Percentiles rank a stretch among this genome's conserved stretches.
phyloP scores from a whole-genome alignment of 2,113 vertebrate genomes.

The Diphyllodes magnificus region DNA sequence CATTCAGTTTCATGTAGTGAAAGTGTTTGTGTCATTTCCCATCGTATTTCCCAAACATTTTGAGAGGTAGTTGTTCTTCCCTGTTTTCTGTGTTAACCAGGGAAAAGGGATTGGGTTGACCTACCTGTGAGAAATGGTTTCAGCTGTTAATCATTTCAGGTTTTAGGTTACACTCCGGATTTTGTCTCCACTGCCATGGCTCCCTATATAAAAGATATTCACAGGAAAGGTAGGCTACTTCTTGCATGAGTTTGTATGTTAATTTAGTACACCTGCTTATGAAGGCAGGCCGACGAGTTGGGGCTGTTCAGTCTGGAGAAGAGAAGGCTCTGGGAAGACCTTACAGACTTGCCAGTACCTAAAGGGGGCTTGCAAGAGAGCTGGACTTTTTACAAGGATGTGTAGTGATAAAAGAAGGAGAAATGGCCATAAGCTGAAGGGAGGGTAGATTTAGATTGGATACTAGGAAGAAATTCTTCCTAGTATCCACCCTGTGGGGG shows the following conservation, averaged over 20 bases:
- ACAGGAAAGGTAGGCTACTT: conserved; percentile 73
- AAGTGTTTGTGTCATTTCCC: rapidly evolving
- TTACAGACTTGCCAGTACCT: neutral
- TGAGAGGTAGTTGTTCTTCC: neutral
- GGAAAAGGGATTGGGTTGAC: neutral
- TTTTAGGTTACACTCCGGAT: conserved; percentile 80
- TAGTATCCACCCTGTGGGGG: too few species aligned
- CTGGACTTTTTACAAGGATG: neutral
- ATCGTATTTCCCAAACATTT: rapidly evolving
- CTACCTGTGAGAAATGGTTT: neutral
- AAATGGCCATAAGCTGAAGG: neutral
- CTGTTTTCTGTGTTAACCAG: neutral
- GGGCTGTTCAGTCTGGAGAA: too few species aligned
- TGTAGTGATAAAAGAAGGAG: neutral
- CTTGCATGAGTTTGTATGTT: neutral
- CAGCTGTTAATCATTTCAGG: conserved; percentile 63
- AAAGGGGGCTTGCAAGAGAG: neutral
- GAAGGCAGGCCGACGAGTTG: neutral
- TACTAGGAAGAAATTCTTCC: neutral
- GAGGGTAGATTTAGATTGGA: neutral
- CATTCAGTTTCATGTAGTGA: rapidly evolving
- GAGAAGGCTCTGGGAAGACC: neutral
- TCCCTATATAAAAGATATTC: conserved; percentile 83
- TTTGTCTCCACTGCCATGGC: conserved; percentile 80
- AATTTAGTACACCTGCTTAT: neutral